These are phyloP conservation scores for Thamnaconus septentrionalis DNA, from an alignment of 2,113 vertebrate species.

Conservation along the genomic window DNA sequence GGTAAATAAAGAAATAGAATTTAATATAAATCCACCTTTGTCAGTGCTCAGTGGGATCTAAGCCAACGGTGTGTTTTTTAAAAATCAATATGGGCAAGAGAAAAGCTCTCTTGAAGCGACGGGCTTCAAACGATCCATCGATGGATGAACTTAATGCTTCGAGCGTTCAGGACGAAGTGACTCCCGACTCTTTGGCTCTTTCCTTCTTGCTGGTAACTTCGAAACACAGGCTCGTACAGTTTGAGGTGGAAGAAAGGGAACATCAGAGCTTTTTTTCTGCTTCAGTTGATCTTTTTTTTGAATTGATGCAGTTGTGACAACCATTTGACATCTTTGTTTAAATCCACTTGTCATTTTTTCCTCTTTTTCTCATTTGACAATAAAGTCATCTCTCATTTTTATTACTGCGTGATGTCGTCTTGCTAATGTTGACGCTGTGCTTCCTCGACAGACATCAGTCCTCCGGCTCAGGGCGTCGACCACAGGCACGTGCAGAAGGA, in stretches of 20 bases:
- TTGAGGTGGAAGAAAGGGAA: too few relatives aligned
- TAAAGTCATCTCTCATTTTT: conserved; percentile 11
- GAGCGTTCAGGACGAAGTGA: conserved; percentile 28
- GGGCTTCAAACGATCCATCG: conserved; percentile 43
- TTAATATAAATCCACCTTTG: conserved; percentile 26
- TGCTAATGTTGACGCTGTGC: background rate
- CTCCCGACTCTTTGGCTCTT: too few relatives aligned
- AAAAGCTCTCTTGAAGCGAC: conserved; percentile 27
- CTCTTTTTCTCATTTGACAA: conserved; percentile 22
- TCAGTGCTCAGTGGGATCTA: conserved; percentile 29
- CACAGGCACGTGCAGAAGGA: conserved; percentile 99
- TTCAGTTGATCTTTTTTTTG: conserved; percentile 48
- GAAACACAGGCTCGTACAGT: too few relatives aligned
- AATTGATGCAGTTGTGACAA: conserved; percentile 32
- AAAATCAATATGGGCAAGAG: conserved; percentile 43
- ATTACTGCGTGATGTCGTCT: background rate
- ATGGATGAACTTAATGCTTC: conserved; percentile 44
- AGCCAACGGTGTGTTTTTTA: conserved; percentile 27
- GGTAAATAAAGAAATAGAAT: background rate
- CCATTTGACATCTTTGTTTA: conserved; percentile 24
- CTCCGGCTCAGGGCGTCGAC: conserved; percentile 96
- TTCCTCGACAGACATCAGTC: conserved; percentile 89
- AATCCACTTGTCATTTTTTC: conserved; percentile 28
- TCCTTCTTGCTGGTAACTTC: too few relatives aligned
- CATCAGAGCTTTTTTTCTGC: too few relatives aligned